Evolutionary conservation across 1,140 invertebrate species (phyloP), one percentile per base, ranked within the genome.

Genomic region (Orussus abietinus): DNA sequence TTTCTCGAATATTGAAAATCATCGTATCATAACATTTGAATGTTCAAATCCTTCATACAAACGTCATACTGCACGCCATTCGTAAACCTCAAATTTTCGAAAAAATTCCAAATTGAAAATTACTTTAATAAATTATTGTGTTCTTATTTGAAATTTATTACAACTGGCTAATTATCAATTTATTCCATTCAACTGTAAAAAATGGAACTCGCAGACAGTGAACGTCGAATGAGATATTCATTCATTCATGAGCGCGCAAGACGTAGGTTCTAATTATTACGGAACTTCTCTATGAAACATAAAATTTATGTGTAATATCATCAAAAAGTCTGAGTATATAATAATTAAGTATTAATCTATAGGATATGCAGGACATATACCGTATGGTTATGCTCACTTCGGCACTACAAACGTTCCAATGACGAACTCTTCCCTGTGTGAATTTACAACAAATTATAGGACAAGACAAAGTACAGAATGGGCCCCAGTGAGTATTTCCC

Each of bases 361-460:
- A 82, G 81, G 81, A 49, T 84, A 81, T 52, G 66, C 78, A 10
- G 82, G 80, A 13, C 81, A 84, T 52, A 76, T 84, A 36, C 83
- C 84, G 1, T 82, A 82, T 53, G 78, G 80, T 4, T 77, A 78
- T 40, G 71, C 76, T 11, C 72, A 80, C 3, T 84, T 81, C 58
- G 82, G 82, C 1, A 76, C 81, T 47, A 69, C 75, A 0, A 78
- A 78, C 39, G 72, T 80, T 51, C 75, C 75, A 19, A 67, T 80
- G 31, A 84, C 81, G 1, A 81, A 81, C 35, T 78, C 78, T 17
- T 75, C 77, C 1, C 64, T 86, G 5, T 80, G 77, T 49, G 82
- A 84, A 46, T 86, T 86, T 56, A 81, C 81, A 0, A 76, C 80
- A 10, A 83, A 84, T 64, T 85, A 84, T 62, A 72, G 80, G 36